Conservation (phyloP, 2,113 vertebrate species). For the Mormoops blainvillei region DNA sequence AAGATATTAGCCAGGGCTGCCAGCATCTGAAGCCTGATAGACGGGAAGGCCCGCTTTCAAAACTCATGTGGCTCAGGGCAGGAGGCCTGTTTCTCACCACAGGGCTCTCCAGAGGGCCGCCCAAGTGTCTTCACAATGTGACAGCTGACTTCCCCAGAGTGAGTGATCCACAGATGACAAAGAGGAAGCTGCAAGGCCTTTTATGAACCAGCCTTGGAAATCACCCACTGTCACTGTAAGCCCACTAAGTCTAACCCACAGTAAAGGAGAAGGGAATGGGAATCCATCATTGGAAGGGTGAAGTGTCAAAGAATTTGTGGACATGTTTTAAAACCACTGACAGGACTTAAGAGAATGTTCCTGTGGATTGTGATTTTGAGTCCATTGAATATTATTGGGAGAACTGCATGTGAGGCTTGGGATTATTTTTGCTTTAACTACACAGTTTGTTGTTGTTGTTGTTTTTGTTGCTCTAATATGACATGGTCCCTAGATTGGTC, state of each 20-base stretch:
- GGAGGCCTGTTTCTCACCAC: neutral
- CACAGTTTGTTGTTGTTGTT: too few relatives aligned
- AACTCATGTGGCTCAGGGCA: neutral
- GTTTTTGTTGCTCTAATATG: neutral
- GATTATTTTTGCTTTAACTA: neutral
- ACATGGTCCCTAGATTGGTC: neutral
- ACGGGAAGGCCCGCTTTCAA: neutral
- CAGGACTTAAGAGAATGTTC: neutral
- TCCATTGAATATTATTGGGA: neutral
- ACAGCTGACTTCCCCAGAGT: neutral
- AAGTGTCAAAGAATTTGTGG: neutral
- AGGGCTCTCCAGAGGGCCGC: neutral
- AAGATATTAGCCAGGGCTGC: neutral
- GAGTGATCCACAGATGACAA: neutral
- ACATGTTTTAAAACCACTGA: neutral
- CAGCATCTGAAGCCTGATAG: neutral
- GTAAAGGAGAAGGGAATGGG: neutral
- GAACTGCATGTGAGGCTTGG: neutral
- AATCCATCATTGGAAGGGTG: neutral
- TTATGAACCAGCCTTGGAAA: neutral
- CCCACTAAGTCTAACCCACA: neutral
- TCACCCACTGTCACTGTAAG: neutral
- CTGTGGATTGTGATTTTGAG: neutral
- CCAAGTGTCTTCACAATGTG: neutral
- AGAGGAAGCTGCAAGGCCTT: neutral